Conservation (phyloP, 2,888 invertebrate species). For the Apodemia hepburni region DNA sequence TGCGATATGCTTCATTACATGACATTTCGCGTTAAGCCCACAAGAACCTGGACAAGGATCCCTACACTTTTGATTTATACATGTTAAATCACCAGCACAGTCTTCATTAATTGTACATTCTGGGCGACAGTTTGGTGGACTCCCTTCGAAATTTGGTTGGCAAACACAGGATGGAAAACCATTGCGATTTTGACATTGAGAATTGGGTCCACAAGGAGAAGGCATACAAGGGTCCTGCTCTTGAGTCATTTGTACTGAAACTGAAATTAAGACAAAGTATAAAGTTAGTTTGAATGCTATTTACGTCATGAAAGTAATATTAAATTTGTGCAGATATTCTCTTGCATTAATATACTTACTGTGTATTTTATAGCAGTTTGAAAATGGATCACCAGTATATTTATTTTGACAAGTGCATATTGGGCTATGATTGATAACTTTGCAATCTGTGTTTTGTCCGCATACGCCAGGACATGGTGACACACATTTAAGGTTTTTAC, state of each 20-base stretch:
- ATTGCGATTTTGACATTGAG: conserved; percentile 78
- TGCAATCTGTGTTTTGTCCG: conserved; percentile 84
- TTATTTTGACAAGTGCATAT: conserved; percentile 84
- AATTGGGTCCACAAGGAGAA: conserved; percentile 84
- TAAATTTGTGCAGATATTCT: background rate
- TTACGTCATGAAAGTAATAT: background rate
- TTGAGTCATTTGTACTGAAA: conserved; percentile 45
- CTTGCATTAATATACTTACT: conserved; percentile 50
- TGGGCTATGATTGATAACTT: conserved; percentile 86
- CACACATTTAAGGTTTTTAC: conserved; percentile 84
- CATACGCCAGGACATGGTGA: conserved; percentile 88
- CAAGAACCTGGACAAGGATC: conserved; percentile 87
- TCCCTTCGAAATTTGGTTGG: conserved; percentile 80
- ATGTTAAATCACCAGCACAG: conserved; percentile 83
- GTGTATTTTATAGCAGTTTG: conserved; percentile 78
- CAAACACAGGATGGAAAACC: conserved; percentile 83
- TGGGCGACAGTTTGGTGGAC: conserved; percentile 84
- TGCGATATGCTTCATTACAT: conserved; percentile 82
- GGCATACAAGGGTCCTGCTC: conserved; percentile 82
- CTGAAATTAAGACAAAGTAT: conserved; percentile 40
- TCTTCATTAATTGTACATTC: conserved; percentile 85
- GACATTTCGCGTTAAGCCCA: conserved; percentile 79
- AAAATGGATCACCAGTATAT: conserved; percentile 83
- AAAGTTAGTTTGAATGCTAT: background rate
- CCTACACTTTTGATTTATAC: conserved; percentile 82